Base-by-base conservation (phyloP, 1,140 invertebrate species). In the Lepidurus apus region DNA sequence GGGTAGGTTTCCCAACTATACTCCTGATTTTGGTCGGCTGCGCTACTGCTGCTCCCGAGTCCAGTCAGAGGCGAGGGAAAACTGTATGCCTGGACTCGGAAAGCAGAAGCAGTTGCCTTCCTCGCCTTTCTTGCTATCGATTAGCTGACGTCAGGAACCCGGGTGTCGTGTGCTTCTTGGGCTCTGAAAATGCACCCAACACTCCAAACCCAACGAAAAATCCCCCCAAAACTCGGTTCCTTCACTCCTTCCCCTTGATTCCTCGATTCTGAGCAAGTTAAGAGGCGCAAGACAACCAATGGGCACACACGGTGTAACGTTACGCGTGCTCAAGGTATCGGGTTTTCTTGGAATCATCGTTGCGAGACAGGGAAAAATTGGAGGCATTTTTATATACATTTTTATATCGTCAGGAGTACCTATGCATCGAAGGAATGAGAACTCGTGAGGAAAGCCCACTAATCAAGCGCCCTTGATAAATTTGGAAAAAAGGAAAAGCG, bases 21-120 rank as follows among this genome's bases (percentile, higher is more conserved):
- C 53, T 21, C 53, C 21, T 65, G 53, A 21, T 65, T 21, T 21
- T 21, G 9, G 53, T 7, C 21, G 53, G 34, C 34, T 65, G 21
- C 17, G 53, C 21, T 21, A n/a, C 17, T 65, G 17, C 53, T 65
- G 53, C 53, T 65, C 53, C 17, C 17, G 13, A 7, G 8, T 65
- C 9, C 17, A 65, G 53, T 65, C 53, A 21, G 4, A 17, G 53
- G 53, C 34, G 34, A 34, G 34, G 34, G 34, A 34, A 34, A 34
- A 34, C 53, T 65, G n/a, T 65, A n/a, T 65, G 53, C 53, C 53
- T 65, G 53, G 53, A 65, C 53, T 65, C 53, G 53, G 53, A 1
- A 13, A 65, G 53, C 53, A 65, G 53, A 65, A 65, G 53, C n/a
- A 65, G 53, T 65, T 65, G 53, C 53, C 53, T 65, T 65, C 53